Evolutionary conservation across 2,888 invertebrate genomes (phyloP), one percentile per base, ranked within the genome.

Genomic region (Euplexia lucipara): DNA sequence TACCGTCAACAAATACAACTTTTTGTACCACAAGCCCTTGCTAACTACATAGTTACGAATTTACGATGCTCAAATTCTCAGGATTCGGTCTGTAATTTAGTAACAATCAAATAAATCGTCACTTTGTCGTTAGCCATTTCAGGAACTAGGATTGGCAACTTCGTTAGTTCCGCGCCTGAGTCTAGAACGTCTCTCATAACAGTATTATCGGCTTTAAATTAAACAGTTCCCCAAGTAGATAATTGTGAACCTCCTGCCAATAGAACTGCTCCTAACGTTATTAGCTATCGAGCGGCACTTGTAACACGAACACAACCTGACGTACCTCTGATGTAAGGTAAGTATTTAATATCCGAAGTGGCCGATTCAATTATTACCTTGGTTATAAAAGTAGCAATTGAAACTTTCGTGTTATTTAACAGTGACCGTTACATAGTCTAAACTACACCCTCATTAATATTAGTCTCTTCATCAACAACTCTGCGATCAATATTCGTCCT

Each of bases 131-230:
- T 32, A 37, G 12, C 35, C 3, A 26, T 10, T 9, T n/a, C 54
- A 77, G 78, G 66, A 70, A 63, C 44, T 60, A 53, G 47, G 37
- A 56, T 58, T 56, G 54, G 35, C 44, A 70, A 75, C 65, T 73
- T 81, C 56, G 63, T 79, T 81, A 79, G 61, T 59, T 54, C 42
- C 32, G 22, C 37, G 60, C 48, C 61, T 54, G 58, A 68, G 64
- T 70, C 71, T 68, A 54, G 51, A 63, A 58, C 63, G 68, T 65
- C 70, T 65, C 63, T 66, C 66, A 81, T 80, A 82, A 82, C 70
- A 69, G 41, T 45, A 75, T 80, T 81, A 81, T 81, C 81, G 78
- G 63, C 73, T 81, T 82, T 72, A 78, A 79, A 82, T 81, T 80
- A 72, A 73, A 80, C 72, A 80, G 65, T 56, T 77, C 64, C 61